Percentiles rank a stretch among this genome's conserved stretches.
These are phyloP conservation scores for Maniola jurtina DNA, from an alignment of 1,140 invertebrate species.

Conservation along the genomic window DNA sequence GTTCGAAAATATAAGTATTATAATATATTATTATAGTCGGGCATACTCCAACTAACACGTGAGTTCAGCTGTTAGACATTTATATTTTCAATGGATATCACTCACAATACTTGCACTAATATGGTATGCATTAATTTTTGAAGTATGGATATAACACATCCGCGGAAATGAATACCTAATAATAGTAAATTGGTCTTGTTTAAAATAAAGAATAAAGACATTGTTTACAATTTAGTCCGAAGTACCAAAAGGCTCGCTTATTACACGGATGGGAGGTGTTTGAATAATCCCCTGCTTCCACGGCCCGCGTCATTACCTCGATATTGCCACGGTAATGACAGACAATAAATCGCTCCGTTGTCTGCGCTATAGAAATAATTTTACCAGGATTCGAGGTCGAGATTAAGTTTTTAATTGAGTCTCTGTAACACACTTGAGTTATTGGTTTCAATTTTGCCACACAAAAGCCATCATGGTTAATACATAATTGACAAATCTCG, in stretches of 20 bases:
- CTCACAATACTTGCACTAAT: too few species aligned
- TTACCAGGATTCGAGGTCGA: slow-evolving; percentile 21
- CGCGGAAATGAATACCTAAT: too few species aligned
- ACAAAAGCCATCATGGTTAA: too few species aligned
- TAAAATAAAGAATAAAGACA: slow-evolving; percentile 12
- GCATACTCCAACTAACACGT: too few species aligned
- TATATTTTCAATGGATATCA: too few species aligned
- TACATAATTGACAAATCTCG: too few species aligned
- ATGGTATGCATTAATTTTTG: too few species aligned
- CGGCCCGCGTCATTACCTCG: slow-evolving; percentile 48
- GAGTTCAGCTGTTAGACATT: too few species aligned
- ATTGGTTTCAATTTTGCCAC: not conserved
- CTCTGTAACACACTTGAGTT: not conserved
- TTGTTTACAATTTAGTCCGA: slow-evolving; percentile 32
- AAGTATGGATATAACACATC: too few species aligned
- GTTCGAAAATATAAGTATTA: too few species aligned
- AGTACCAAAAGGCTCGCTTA: slow-evolving; percentile 31
- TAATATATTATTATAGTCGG: too few species aligned
- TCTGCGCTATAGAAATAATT: slow-evolving; percentile 29
- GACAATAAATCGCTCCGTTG: slow-evolving; percentile 50
- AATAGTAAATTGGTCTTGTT: too few species aligned
- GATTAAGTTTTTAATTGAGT: slow-evolving; percentile 7
- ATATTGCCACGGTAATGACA: slow-evolving; percentile 56
- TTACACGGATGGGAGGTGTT: slow-evolving; percentile 39
- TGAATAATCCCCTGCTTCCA: slow-evolving; percentile 44